These are phyloP conservation scores for Zaprionus taronus DNA, from an alignment of 1,140 invertebrate genomes.

Conservation along the genomic window DNA sequence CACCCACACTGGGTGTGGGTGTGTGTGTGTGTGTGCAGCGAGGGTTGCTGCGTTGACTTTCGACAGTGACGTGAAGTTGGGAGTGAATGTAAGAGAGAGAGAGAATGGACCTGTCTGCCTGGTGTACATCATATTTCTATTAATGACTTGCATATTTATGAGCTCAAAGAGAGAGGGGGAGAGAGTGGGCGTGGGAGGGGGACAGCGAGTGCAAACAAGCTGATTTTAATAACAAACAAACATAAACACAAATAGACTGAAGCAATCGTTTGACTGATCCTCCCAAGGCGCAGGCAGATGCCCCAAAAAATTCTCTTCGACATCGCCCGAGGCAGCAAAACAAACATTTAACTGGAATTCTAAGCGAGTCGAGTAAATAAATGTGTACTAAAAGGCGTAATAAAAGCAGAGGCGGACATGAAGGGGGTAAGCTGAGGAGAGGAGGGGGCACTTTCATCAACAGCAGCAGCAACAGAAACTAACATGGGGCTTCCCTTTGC, in stretches of 20 bases:
- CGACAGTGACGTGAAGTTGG: constrained; percentile 55
- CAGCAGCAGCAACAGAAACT: constrained; percentile 30
- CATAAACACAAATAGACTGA: constrained; percentile 63
- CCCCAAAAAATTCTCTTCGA: constrained; percentile 36
- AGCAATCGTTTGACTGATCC: constrained; percentile 49
- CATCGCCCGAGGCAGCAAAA: constrained; percentile 30
- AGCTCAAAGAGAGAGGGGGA: constrained; percentile 27
- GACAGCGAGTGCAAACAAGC: constrained; percentile 62
- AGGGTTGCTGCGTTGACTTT: constrained; percentile 53
- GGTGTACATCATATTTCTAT: constrained; percentile 76
- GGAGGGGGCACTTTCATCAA: constrained; percentile 30
- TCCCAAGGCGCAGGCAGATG: constrained; percentile 9
- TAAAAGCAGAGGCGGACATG: constrained; percentile 33
- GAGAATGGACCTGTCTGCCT: constrained; percentile 36
- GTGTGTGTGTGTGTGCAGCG: constrained; percentile 4
- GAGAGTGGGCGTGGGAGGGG: not conserved
- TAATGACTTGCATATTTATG: constrained; percentile 83
- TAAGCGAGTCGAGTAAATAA: constrained; percentile 29
- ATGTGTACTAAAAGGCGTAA: constrained; percentile 67
- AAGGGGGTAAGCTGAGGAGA: not conserved
- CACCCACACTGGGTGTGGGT: constrained; percentile 14
- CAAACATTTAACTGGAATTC: constrained; percentile 78
- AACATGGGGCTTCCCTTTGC: constrained; percentile 1
- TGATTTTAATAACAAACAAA: constrained; percentile 81
- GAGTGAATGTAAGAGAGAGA: constrained; percentile 9